Conservation (phyloP, 2,113 vertebrate species). For the Nipponia nippon region DNA sequence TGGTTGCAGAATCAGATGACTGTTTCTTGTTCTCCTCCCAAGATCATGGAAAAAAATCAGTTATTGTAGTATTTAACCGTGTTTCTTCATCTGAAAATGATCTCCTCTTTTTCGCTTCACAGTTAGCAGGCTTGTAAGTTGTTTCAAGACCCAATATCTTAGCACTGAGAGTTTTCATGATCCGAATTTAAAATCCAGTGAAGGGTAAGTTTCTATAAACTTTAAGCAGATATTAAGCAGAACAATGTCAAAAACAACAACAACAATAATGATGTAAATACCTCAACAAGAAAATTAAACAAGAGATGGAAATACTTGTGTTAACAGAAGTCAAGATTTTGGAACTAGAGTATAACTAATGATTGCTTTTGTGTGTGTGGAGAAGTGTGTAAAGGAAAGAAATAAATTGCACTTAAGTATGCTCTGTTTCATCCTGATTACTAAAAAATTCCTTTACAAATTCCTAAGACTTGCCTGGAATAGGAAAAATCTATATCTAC, state of each 20-base stretch:
- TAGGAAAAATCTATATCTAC: not conserved
- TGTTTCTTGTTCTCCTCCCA: not conserved
- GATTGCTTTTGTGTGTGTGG: not conserved
- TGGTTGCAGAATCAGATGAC: not conserved
- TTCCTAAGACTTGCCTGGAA: not conserved
- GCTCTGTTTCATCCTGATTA: not conserved
- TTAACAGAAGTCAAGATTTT: not conserved
- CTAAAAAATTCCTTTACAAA: not conserved
- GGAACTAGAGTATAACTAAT: not conserved
- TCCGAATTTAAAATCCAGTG: not conserved
- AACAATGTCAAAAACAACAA: not conserved
- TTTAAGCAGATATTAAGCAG: not conserved
- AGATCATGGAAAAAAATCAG: not conserved
- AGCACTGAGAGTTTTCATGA: accelerated
- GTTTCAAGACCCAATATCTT: not conserved
- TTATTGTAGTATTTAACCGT: not conserved
- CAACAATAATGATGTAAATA: not conserved
- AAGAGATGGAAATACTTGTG: not conserved
- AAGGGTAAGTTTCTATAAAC: not conserved
- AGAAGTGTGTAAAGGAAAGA: not conserved
- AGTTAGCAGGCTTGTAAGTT: not conserved
- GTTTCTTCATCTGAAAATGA: not conserved
- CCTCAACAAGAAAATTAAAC: not conserved
- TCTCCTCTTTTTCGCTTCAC: not conserved
- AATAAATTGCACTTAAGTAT: not conserved